A percentile compares a stretch with the other conserved stretches of the same genome.
These are phyloP conservation scores for Lasioglossum zephyrum DNA, from an alignment of 2,888 invertebrate genomes.

Conservation along the genomic window DNA sequence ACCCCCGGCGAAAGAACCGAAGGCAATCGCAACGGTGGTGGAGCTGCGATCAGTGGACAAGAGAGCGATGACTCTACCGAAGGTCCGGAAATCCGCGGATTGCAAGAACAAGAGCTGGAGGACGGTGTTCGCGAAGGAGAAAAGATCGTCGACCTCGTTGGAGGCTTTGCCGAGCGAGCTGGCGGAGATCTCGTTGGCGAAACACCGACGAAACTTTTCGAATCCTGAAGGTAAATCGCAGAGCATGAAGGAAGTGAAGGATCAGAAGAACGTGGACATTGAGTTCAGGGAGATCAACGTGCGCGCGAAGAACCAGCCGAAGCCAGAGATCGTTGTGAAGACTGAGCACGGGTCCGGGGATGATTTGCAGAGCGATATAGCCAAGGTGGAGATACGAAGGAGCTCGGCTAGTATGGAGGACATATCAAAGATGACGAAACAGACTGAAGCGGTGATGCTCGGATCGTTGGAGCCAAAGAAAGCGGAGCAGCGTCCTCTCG, in stretches of 20 bases:
- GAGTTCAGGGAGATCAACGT: conserved; percentile 79
- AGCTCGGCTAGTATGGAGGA: conserved; percentile 84
- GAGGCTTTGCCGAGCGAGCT: conserved; percentile 76
- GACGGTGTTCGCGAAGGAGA: conserved; percentile 82
- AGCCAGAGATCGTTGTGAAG: conserved; percentile 79
- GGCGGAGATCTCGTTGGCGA: conserved; percentile 64
- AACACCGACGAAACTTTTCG: conserved; percentile 79
- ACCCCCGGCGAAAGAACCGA: conserved; percentile 60
- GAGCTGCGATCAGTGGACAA: conserved; percentile 75
- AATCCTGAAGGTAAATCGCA: conserved; percentile 79
- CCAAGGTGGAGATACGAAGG: conserved; percentile 80
- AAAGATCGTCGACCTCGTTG: conserved; percentile 80
- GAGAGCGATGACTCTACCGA: conserved; percentile 82
- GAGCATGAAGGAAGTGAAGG: conserved; percentile 56
- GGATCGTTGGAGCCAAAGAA: conserved; percentile 79
- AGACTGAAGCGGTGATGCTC: conserved; percentile 74
- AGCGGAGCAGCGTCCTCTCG: conserved; percentile 77
- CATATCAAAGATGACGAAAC: conserved; percentile 82
- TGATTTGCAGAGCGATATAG: conserved; percentile 72
- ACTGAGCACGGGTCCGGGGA: conserved; percentile 66
- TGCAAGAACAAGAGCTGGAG: conserved; percentile 81
- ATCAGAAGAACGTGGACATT: conserved; percentile 63
- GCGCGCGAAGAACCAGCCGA: conserved; percentile 63
- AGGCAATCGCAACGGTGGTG: conserved; percentile 69
- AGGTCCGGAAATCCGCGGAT: conserved; percentile 79